phyloP scores from a whole-genome alignment of 2,888 invertebrate genomes.

The Caenorhabditis sp. region DNA sequence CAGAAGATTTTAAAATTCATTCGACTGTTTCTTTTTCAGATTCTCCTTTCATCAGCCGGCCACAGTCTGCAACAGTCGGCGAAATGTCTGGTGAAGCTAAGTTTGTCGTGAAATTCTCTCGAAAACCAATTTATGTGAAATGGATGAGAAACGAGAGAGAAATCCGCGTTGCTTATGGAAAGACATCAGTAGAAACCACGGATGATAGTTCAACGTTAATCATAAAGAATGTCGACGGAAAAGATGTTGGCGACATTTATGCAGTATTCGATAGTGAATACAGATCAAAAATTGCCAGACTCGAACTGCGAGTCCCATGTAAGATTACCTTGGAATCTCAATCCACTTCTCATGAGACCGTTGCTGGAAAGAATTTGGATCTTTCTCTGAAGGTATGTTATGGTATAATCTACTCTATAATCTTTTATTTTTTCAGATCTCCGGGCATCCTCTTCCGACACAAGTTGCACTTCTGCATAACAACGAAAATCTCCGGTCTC shows the following conservation, averaged over 20 bases:
- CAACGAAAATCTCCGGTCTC: slow-evolving; percentile 73
- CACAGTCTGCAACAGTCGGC: slow-evolving; percentile 12
- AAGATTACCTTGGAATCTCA: slow-evolving; percentile 54
- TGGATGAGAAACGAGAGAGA: slow-evolving; percentile 62
- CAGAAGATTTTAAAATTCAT: neutral
- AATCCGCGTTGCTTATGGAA: slow-evolving; percentile 60
- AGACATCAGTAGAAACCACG: slow-evolving; percentile 60
- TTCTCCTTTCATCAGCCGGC: slow-evolving; percentile 50
- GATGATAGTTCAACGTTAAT: slow-evolving; percentile 53
- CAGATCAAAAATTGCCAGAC: slow-evolving; percentile 52
- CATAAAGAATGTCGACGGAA: slow-evolving; percentile 77
- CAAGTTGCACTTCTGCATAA: slow-evolving; percentile 83
- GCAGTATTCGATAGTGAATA: slow-evolving; percentile 64
- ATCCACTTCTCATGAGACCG: slow-evolving; percentile 2
- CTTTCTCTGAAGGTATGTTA: slow-evolving; percentile 46
- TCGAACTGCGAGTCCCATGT: slow-evolving; percentile 65
- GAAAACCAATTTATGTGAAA: slow-evolving; percentile 61
- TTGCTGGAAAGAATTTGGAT: slow-evolving; percentile 76
- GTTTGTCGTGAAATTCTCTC: slow-evolving; percentile 49
- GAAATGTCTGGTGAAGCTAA: slow-evolving; percentile 36
- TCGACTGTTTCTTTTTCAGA: slow-evolving; percentile 16
- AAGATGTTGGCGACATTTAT: slow-evolving; percentile 76
- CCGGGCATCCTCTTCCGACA: slow-evolving; percentile 74
- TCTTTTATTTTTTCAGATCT: slow-evolving; percentile 2
- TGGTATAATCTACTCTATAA: neutral